Evolutionary conservation across 2,797 vertebrate species (phyloP).

Genomic region (Eulemur albifrons): DNA sequence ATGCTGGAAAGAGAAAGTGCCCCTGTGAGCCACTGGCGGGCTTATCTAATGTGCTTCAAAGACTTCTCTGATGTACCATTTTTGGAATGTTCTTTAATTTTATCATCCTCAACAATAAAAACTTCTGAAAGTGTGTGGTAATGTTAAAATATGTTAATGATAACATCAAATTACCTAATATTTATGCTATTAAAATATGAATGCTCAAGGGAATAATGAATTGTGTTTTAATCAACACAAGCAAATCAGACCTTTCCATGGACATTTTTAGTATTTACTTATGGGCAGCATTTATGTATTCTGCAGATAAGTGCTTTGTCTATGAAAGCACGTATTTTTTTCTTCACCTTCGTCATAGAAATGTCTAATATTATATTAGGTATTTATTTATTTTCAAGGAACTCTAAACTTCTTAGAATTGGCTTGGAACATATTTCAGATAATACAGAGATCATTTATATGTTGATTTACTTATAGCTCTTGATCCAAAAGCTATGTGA

Average conservation of each 20-base stretch:
- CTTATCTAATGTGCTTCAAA: slow-evolving; percentile 77
- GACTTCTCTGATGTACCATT: slow-evolving; percentile 83
- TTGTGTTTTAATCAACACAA: neutral
- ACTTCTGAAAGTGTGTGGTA: slow-evolving; percentile 9
- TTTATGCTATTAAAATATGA: neutral
- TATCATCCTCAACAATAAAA: slow-evolving; percentile 48
- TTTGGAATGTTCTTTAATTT: slow-evolving; percentile 80
- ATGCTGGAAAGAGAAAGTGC: slow-evolving; percentile 80
- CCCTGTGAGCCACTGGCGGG: slow-evolving; percentile 85
- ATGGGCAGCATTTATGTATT: neutral
- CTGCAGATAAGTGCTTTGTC: neutral
- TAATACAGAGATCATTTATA: neutral
- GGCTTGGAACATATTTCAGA: neutral
- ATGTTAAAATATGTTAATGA: neutral
- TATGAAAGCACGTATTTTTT: neutral
- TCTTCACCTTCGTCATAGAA: neutral
- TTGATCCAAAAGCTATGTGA: slow-evolving; percentile 27
- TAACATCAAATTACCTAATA: neutral
- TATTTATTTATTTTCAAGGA: neutral
- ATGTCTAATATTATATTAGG: neutral
- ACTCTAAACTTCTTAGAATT: neutral
- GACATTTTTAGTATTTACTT: neutral
- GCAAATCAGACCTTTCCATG: neutral
- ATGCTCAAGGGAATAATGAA: neutral
- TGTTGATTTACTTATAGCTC: neutral